A percentile compares a stretch with the other conserved stretches of the same genome.
phyloP scores from a whole-genome alignment of 2,888 invertebrate genomes.

The Platycheirus rosarum region DNA sequence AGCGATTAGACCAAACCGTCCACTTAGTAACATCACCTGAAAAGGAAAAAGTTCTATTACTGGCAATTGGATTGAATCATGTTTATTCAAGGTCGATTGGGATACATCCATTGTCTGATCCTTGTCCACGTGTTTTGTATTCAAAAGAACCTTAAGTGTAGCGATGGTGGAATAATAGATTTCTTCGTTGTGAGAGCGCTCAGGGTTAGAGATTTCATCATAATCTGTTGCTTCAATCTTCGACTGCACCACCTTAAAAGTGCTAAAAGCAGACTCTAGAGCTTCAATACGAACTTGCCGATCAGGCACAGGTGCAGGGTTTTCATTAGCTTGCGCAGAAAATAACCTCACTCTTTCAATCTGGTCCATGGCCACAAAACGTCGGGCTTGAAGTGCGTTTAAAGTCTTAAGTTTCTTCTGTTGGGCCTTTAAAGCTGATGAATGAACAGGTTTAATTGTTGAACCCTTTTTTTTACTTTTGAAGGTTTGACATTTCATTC shows the following conservation, averaged over 20 bases:
- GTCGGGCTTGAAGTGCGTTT: constrained; percentile 5
- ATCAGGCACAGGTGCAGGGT: not conserved
- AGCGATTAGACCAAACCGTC: constrained; percentile 40
- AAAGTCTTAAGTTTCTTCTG: not conserved
- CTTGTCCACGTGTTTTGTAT: not conserved
- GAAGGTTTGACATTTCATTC: too few relatives aligned
- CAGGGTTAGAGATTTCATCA: not conserved
- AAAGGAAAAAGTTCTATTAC: constrained; percentile 23
- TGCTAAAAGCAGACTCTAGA: not conserved
- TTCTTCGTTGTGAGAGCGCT: constrained; percentile 1
- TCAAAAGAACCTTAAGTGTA: not conserved
- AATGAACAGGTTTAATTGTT: not conserved
- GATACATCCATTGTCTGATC: not conserved
- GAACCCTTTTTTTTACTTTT: too few relatives aligned
- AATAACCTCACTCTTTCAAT: constrained; percentile 12
- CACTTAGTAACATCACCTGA: constrained; percentile 40
- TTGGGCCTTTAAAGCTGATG: not conserved
- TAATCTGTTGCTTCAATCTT: constrained; percentile 1
- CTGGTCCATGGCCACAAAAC: constrained; percentile 10
- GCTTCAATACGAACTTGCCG: constrained; percentile 22
- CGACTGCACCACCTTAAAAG: not conserved
- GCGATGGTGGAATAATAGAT: constrained; percentile 1
- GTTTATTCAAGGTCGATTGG: not conserved
- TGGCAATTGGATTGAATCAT: constrained; percentile 11
- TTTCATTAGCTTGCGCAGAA: not conserved